phyloP scores from a whole-genome alignment of 2,888 invertebrate species.

The Eurytoma californica region DNA sequence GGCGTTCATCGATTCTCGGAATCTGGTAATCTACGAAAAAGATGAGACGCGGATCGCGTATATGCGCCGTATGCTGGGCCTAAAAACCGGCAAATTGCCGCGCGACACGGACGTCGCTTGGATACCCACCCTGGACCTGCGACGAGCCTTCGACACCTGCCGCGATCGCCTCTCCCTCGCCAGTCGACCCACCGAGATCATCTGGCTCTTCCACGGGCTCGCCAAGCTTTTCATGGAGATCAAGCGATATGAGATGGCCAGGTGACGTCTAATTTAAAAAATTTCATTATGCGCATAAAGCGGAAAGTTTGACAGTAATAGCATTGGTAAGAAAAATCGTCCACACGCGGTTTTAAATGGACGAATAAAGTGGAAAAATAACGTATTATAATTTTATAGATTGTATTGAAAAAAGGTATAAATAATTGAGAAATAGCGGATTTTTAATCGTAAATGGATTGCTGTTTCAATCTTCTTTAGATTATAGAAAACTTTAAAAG shows the following conservation, averaged over 20 bases:
- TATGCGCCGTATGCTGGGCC: constrained; percentile 67
- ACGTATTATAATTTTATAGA: too few relatives aligned
- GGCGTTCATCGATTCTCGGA: constrained; percentile 74
- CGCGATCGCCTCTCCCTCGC: constrained; percentile 65
- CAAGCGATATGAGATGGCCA: constrained; percentile 74
- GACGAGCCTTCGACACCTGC: constrained; percentile 59
- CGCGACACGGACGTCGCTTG: constrained; percentile 67
- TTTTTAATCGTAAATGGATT: too few relatives aligned
- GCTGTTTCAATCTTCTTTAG: too few relatives aligned
- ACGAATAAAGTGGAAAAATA: too few relatives aligned
- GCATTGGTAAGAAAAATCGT: too few relatives aligned
- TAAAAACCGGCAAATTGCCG: constrained; percentile 60
- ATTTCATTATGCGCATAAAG: too few relatives aligned
- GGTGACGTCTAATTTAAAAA: constrained; percentile 50
- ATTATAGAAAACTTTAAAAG: too few relatives aligned
- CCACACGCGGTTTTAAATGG: too few relatives aligned
- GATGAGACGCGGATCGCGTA: constrained; percentile 43
- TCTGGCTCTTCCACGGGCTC: constrained; percentile 76
- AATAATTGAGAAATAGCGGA: too few relatives aligned
- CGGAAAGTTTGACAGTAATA: too few relatives aligned
- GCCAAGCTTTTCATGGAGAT: constrained; percentile 72
- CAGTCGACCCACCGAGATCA: constrained; percentile 72
- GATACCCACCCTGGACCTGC: constrained; percentile 59
- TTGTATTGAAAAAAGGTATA: too few relatives aligned
- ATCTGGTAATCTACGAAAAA: constrained; percentile 62